A percentile compares a stretch with the other conserved stretches of the same genome.
phyloP scores from a whole-genome alignment of 2,797 vertebrate species.

The Phrynocephalus guinanensis region DNA sequence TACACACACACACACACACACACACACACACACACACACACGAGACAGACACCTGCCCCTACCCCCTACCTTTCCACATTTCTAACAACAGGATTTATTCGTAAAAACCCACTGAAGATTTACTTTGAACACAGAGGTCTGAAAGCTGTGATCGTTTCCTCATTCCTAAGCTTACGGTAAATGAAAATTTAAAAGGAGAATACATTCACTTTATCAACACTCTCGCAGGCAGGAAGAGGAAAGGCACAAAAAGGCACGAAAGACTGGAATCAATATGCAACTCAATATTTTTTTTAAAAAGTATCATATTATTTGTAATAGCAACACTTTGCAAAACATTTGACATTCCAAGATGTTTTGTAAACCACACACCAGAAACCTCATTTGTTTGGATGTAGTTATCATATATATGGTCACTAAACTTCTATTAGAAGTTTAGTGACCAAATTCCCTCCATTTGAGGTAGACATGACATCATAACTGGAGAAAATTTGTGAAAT shows the following conservation, averaged over 20 bases:
- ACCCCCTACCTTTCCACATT: constrained; percentile 54
- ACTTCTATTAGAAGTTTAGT: constrained; percentile 24
- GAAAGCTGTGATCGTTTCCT: constrained; percentile 72
- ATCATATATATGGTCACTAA: too few relatives aligned
- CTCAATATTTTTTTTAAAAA: too few relatives aligned
- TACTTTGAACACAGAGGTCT: constrained; percentile 68
- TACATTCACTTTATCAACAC: constrained; percentile 70
- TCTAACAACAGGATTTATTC: constrained; percentile 67
- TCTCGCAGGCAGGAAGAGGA: constrained; percentile 66
- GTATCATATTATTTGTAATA: too few relatives aligned
- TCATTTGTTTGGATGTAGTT: too few relatives aligned
- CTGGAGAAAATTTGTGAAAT: background rate
- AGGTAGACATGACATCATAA: background rate
- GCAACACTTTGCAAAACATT: too few relatives aligned
- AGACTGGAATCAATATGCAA: too few relatives aligned
- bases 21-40: background rate
- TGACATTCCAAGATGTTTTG: too few relatives aligned
- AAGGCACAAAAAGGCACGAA: constrained; percentile 63
- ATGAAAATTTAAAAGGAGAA: constrained; percentile 74
- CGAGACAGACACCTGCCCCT: constrained; percentile 53
- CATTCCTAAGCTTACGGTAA: constrained; percentile 71
- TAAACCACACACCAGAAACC: too few relatives aligned
- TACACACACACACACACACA: background rate
- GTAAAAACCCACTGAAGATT: constrained; percentile 68
- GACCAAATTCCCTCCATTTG: background rate